Percentiles rank a stretch among this genome's conserved stretches.
Evolutionary conservation across 2,113 vertebrate species (phyloP).

Genomic region (Petrocephalus zakoni): DNA sequence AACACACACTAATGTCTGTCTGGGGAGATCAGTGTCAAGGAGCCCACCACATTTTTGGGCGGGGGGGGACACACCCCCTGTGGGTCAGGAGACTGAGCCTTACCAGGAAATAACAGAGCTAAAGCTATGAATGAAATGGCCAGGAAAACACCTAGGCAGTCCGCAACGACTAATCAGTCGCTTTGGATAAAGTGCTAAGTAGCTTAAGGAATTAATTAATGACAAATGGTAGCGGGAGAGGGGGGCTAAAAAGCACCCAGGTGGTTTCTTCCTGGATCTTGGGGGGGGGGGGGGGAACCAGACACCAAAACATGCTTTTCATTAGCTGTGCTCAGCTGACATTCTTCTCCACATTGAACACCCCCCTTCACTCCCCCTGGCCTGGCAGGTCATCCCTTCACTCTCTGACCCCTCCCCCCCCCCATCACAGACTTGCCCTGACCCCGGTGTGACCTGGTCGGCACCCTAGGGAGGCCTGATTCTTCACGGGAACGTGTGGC

Average conservation of each 20-base stretch:
- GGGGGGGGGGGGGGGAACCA: background rate
- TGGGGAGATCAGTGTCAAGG: background rate
- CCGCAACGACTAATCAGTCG: background rate
- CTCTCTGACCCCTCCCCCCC: background rate
- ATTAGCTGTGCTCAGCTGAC: background rate
- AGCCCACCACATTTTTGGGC: background rate
- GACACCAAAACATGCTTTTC: background rate
- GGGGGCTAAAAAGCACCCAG: background rate
- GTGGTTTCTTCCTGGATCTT: background rate
- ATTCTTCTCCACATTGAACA: background rate
- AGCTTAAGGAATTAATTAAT: background rate
- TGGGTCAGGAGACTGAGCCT: background rate
- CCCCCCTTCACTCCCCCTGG: background rate
- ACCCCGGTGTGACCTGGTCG: background rate
- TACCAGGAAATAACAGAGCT: background rate
- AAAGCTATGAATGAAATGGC: background rate
- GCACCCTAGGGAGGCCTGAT: background rate
- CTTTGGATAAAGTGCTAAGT: background rate
- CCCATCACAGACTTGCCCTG: slow-evolving; percentile 18
- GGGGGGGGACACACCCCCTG: background rate
- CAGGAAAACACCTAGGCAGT: background rate
- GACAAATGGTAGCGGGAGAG: background rate
- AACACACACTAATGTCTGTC: slow-evolving; percentile 9
- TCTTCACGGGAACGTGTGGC: background rate
- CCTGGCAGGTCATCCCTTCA: slow-evolving; percentile 28